A percentile compares a stretch with the other conserved stretches of the same genome.
These are phyloP conservation scores for Drosophila sordidapex DNA, from an alignment of 2,888 invertebrate species.

Conservation along the genomic window DNA sequence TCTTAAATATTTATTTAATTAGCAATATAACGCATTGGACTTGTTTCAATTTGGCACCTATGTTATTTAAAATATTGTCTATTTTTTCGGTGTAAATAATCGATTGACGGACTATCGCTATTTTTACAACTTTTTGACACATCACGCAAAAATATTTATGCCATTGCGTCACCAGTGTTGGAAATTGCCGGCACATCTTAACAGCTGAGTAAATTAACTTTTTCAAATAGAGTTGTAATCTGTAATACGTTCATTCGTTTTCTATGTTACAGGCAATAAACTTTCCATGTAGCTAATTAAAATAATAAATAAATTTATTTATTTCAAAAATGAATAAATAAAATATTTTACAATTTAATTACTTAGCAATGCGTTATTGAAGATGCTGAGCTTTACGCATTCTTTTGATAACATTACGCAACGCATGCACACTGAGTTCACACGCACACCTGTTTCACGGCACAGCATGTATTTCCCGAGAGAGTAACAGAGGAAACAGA, in stretches of 20 bases:
- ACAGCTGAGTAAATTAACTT: slow-evolving; percentile 28
- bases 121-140: not conserved
- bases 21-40: not conserved
- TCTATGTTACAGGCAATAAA: not conserved
- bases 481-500: not conserved
- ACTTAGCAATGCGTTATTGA: not conserved
- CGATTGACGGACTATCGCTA: not conserved
- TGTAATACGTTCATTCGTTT: not conserved
- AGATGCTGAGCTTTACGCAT: not conserved
- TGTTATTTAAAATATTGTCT: not conserved
- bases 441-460: slow-evolving; percentile 27
- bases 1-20: not conserved
- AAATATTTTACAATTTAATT: not conserved
- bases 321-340: not conserved
- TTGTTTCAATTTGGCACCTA: not conserved
- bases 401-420: not conserved
- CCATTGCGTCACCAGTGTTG: slow-evolving; percentile 31
- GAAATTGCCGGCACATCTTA: not conserved
- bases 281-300: not conserved
- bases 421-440: slow-evolving; percentile 7
- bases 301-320: not conserved
- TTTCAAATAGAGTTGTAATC: not conserved
- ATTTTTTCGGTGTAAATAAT: not conserved
- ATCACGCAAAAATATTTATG: slow-evolving; percentile 38
- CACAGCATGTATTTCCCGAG: slow-evolving; percentile 15